A percentile compares a stretch with the other conserved stretches of the same genome.
Evolutionary conservation across 2,113 vertebrate genomes (phyloP).

Genomic region (Pseudolaguvia tuberculata): DNA sequence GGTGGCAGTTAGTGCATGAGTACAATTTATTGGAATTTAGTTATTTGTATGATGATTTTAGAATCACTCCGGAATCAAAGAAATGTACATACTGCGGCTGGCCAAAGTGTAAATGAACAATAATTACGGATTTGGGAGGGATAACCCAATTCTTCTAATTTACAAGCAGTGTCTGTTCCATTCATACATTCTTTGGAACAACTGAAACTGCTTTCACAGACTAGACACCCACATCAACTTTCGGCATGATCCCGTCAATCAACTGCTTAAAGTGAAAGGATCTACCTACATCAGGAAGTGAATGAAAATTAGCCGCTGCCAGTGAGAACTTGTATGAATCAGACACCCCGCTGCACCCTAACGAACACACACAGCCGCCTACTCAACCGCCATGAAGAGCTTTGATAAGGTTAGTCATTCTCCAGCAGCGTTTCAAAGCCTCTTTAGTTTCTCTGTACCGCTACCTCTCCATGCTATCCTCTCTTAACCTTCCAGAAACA

Average conservation of each 20-base stretch:
- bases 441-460: conserved; percentile 35
- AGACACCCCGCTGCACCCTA: conserved; percentile 43
- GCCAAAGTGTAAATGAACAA: not conserved
- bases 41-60: no score
- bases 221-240: conserved; percentile 40
- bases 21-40: no score
- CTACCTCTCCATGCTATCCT: conserved; percentile 38
- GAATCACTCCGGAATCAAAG: no score
- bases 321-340: conserved; percentile 42
- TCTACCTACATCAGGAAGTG: conserved; percentile 50
- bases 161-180: conserved; percentile 34
- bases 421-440: conserved; percentile 32
- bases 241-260: conserved; percentile 36
- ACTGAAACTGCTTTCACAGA: conserved; percentile 33
- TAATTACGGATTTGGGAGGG: not conserved
- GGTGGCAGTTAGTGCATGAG: not conserved
- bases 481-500: conserved; percentile 41
- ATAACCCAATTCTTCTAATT: not conserved
- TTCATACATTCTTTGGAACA: conserved; percentile 38
- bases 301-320: conserved; percentile 35
- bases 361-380: conserved; percentile 32
- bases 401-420: conserved; percentile 48
- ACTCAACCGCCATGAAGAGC: conserved; percentile 29
- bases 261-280: conserved; percentile 36
- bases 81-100: not conserved